These are phyloP conservation scores for Hydra vulgaris DNA, from an alignment of 30 jellyfish, hydroid and myxozoan genomes.

Conservation along the genomic window DNA sequence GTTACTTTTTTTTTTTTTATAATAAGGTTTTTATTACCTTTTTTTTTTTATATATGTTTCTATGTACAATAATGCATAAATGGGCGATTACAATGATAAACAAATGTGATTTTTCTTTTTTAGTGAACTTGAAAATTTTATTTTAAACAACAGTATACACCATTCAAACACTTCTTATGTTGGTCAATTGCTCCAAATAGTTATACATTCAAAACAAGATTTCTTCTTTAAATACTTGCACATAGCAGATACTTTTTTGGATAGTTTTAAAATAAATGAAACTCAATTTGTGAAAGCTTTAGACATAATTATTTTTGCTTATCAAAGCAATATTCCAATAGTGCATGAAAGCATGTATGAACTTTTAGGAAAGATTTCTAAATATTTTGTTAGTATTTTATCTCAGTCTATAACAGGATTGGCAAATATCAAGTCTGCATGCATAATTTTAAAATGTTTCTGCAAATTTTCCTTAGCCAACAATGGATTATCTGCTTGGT, in stretches of 20 bases:
- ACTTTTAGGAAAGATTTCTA: neutral
- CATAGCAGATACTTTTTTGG: neutral
- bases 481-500: slow-evolving; percentile 20
- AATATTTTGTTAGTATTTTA: neutral
- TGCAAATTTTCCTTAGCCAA: neutral
- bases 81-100: too few species aligned
- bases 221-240: neutral
- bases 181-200: neutral
- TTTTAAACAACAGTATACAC: neutral
- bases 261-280: neutral
- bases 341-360: neutral
- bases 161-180: neutral
- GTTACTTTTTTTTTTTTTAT: neutral
- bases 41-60: neutral
- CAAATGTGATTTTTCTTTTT: too few species aligned
- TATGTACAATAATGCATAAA: neutral
- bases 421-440: neutral
- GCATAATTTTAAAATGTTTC: neutral
- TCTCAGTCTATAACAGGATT: neutral
- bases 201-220: neutral
- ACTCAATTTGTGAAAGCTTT: neutral
- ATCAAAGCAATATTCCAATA: neutral
- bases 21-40: neutral
- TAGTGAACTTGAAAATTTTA: neutral
- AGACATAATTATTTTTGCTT: neutral